phyloP scores from a whole-genome alignment of 2,888 invertebrate genomes.

The Epicampocera succincta region DNA sequence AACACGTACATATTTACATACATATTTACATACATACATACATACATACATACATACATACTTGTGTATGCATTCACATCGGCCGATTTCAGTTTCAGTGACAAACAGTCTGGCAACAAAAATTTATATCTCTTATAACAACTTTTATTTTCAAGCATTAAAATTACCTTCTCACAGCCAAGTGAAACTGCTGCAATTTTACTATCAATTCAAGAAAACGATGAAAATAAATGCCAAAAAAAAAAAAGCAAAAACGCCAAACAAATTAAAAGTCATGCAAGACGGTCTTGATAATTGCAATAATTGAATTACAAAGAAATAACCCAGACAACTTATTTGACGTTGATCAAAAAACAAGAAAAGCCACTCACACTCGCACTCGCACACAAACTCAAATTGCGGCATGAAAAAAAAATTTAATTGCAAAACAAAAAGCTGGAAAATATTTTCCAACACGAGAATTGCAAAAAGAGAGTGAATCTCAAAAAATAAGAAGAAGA shows the following conservation, averaged over 20 bases:
- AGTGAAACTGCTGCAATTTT: conserved; percentile 41
- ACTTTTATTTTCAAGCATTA: neutral
- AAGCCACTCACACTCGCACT: conserved; percentile 1
- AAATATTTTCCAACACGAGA: conserved; percentile 26
- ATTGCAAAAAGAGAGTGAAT: neutral
- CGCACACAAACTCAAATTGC: neutral
- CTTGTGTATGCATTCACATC: neutral
- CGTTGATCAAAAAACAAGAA: conserved; percentile 32
- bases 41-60: conserved; percentile 5
- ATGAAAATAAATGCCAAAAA: neutral
- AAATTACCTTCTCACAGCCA: conserved; percentile 17
- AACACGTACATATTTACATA: too few relatives aligned
- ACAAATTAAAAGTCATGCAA: conserved; percentile 33
- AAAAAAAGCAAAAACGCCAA: neutral
- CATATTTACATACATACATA: conserved; percentile 3
- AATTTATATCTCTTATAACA: neutral
- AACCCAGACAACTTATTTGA: conserved; percentile 60
- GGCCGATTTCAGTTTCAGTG: too few relatives aligned
- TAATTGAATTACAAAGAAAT: conserved; percentile 56
- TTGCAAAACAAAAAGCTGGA: conserved; percentile 26
- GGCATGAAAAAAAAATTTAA: conserved; percentile 25
- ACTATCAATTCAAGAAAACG: conserved; percentile 9
- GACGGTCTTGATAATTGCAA: conserved; percentile 40
- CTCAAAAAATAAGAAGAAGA: conserved; percentile 21
- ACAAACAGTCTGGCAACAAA: conserved; percentile 13